phyloP scores from a whole-genome alignment of 2,113 vertebrate genomes.

The Burhinus bistriatus region DNA sequence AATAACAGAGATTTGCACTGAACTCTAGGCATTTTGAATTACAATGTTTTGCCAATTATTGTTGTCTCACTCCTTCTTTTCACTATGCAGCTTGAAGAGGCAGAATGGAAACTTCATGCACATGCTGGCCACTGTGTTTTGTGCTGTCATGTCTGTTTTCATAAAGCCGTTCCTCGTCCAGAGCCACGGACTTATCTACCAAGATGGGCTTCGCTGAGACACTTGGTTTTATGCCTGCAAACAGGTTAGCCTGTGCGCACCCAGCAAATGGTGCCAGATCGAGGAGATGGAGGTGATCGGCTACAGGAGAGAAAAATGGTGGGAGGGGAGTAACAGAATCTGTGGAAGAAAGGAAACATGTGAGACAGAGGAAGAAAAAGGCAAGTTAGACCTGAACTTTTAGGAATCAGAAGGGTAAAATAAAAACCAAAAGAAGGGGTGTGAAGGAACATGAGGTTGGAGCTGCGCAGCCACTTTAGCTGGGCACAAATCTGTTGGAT shows the following conservation, averaged over 20 bases:
- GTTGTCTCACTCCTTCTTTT: not conserved
- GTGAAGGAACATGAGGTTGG: not conserved
- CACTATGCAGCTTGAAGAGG: not conserved
- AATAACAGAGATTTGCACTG: not conserved
- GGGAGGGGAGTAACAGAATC: not conserved
- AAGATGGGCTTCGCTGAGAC: rapidly evolving
- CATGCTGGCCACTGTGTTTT: rapidly evolving
- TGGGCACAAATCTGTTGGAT: not conserved
- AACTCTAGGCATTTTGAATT: not conserved
- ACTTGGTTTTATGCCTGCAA: not conserved
- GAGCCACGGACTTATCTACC: rapidly evolving
- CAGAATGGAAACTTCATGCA: not conserved
- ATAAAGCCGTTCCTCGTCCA: rapidly evolving
- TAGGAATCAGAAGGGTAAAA: not conserved
- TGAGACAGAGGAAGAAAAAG: not conserved
- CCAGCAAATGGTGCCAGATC: rapidly evolving
- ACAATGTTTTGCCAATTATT: not conserved
- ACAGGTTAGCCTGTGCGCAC: rapidly evolving
- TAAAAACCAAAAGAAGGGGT: not conserved
- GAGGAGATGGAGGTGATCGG: not conserved
- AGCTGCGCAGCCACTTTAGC: not conserved
- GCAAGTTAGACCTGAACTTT: not conserved
- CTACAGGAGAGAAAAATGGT: not conserved
- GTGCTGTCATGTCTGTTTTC: rapidly evolving
- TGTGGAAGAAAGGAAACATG: not conserved